Evolutionary conservation across 2,888 invertebrate species (phyloP).

Genomic region (Hetaerina titia): DNA sequence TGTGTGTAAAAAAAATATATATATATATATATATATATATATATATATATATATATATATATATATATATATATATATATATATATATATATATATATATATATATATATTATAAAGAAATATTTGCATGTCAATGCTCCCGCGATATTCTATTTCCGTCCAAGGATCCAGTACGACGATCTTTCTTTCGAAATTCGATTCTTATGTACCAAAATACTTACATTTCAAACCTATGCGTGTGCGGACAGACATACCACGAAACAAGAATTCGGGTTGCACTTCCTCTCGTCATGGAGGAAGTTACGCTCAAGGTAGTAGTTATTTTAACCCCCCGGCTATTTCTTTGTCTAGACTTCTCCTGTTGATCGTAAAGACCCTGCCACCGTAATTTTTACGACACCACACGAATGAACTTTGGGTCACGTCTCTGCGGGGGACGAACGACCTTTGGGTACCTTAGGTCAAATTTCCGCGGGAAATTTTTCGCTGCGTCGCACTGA

Average conservation of each 20-base stretch:
- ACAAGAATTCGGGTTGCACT: neutral
- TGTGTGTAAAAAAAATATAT: too few species aligned
- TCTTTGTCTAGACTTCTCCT: neutral
- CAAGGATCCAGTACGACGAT: too few species aligned
- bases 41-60: too few species aligned
- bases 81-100: too few species aligned
- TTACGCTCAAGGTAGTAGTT: neutral
- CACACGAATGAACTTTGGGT: neutral
- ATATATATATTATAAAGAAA: too few species aligned
- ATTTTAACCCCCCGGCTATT: neutral
- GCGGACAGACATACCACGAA: neutral
- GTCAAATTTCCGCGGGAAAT: neutral
- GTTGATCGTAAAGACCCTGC: neutral
- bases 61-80: too few species aligned
- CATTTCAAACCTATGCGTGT: neutral
- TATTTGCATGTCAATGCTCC: too few species aligned
- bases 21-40: too few species aligned
- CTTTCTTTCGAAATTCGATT: neutral
- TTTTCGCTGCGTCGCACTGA: neutral
- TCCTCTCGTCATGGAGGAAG: neutral
- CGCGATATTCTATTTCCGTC: too few species aligned
- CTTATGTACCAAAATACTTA: neutral
- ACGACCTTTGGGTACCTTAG: too few species aligned
- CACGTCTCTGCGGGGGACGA: neutral
- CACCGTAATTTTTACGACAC: neutral